phyloP scores from a whole-genome alignment of 2,797 vertebrate species.

The Sarcophilus harrisii region DNA sequence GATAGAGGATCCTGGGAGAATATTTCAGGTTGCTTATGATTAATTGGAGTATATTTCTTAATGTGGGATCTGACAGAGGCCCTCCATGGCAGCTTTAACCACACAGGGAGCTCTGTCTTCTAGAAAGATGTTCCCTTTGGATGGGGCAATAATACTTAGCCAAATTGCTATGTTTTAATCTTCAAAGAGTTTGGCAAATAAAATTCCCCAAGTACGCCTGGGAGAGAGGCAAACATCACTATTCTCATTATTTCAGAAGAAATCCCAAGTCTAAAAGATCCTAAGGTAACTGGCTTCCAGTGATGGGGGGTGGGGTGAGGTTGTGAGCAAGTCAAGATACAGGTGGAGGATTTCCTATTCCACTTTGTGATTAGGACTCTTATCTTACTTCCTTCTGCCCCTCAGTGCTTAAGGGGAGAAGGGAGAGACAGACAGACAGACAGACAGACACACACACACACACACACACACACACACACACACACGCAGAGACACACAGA shows the following conservation, averaged over 20 bases:
- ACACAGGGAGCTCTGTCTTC: constrained; percentile 15
- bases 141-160: constrained; percentile 35
- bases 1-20: constrained; percentile 57
- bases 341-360: constrained; percentile 20
- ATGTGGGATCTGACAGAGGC: not conserved
- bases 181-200: constrained; percentile 56
- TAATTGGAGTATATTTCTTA: constrained; percentile 41
- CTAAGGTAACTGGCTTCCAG: constrained; percentile 13
- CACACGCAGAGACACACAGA: too few species aligned
- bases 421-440: not conserved
- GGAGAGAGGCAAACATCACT: not conserved
- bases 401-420: not conserved
- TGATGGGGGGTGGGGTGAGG: not conserved
- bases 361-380: not conserved
- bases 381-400: not conserved
- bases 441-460: too few species aligned
- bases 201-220: constrained; percentile 50
- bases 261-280: constrained; percentile 15
- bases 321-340: constrained; percentile 13
- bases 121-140: constrained; percentile 28
- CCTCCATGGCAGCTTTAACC: constrained; percentile 30
- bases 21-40: constrained; percentile 17
- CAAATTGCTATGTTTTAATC: constrained; percentile 52
- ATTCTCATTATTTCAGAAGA: constrained; percentile 5
- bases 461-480: too few species aligned